Conservation (phyloP, 2,113 vertebrate species). For the Neodontobutis hainanensis region DNA sequence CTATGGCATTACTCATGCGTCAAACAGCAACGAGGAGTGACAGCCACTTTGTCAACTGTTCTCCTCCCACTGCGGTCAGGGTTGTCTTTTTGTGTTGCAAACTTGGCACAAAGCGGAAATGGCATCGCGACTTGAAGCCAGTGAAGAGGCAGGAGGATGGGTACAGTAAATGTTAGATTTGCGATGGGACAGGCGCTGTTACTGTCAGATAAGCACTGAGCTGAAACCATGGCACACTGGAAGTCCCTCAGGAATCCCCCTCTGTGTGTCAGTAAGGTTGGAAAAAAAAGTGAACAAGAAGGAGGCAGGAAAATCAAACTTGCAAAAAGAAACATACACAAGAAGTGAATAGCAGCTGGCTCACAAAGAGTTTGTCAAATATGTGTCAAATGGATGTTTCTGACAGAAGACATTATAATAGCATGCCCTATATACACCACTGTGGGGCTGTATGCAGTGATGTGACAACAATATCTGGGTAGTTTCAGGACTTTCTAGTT, state of each 20-base stretch:
- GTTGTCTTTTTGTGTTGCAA: slow-evolving; percentile 65
- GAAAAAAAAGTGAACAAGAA: slow-evolving; percentile 21
- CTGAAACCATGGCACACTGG: slow-evolving; percentile 41
- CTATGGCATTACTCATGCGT: slow-evolving; percentile 48
- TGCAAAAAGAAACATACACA: background rate
- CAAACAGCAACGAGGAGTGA: slow-evolving; percentile 53
- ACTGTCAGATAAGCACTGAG: slow-evolving; percentile 70
- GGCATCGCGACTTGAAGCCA: slow-evolving; percentile 63
- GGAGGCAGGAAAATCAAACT: slow-evolving; percentile 15
- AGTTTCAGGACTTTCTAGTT: no score
- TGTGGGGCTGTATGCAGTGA: background rate
- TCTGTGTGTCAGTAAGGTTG: slow-evolving; percentile 57
- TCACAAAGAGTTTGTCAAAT: slow-evolving; percentile 15
- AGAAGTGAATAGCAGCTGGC: slow-evolving; percentile 7
- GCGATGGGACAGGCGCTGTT: slow-evolving; percentile 61
- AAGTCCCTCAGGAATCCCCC: slow-evolving; percentile 57
- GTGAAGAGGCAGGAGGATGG: slow-evolving; percentile 43
- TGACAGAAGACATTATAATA: background rate
- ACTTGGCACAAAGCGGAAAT: slow-evolving; percentile 63
- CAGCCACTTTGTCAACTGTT: slow-evolving; percentile 59
- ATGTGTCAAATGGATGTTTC: slow-evolving; percentile 2
- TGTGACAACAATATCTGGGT: no score
- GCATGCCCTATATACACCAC: background rate
- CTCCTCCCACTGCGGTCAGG: slow-evolving; percentile 39
- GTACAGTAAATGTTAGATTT: slow-evolving; percentile 69